Conservation (phyloP, 2,113 vertebrate species). For the Rhinoptilus africanus region DNA sequence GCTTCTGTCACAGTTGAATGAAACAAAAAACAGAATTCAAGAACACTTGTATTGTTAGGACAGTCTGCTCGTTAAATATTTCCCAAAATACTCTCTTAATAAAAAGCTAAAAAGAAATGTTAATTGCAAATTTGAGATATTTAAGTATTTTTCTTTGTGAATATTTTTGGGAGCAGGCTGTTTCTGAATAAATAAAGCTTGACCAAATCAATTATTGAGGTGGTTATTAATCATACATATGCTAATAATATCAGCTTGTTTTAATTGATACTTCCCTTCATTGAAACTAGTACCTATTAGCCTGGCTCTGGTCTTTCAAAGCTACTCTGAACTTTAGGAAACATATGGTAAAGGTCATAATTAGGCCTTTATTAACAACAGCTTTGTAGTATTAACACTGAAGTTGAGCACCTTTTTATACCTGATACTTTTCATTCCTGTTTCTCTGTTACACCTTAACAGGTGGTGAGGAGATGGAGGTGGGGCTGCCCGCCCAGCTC, state of each 20-base stretch:
- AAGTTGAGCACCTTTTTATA: background rate
- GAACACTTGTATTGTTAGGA: background rate
- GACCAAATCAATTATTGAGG: background rate
- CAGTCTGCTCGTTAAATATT: background rate
- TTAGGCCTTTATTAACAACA: background rate
- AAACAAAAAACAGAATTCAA: background rate
- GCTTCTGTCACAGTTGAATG: background rate
- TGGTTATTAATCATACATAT: background rate
- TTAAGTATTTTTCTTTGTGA: background rate
- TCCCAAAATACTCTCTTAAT: background rate
- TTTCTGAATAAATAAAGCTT: background rate
- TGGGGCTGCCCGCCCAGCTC: background rate
- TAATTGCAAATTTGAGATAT: background rate
- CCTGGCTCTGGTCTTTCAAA: background rate
- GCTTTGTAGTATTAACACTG: background rate
- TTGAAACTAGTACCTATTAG: background rate
- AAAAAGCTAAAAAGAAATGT: background rate
- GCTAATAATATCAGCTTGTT: background rate
- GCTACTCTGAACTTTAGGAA: background rate
- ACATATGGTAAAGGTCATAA: background rate
- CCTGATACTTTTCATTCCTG: background rate
- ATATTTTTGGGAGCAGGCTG: background rate
- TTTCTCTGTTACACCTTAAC: background rate
- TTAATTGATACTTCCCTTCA: background rate
- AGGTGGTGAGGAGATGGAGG: rapidly evolving